Conservation (phyloP, 2,888 invertebrate genomes). For the Apeira syringaria region DNA sequence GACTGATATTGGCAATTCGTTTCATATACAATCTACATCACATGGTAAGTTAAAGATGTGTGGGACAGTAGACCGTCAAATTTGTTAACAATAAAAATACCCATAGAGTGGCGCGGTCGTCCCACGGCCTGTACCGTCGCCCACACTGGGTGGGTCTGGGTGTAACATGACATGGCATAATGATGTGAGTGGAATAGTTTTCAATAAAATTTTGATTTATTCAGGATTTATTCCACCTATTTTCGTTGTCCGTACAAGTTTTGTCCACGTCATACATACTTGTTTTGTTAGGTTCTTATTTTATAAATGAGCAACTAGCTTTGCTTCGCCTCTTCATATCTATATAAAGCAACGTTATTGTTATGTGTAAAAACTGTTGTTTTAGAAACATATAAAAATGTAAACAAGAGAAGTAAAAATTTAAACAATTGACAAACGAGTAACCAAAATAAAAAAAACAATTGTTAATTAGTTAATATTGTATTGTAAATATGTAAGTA, state of each 20-base stretch:
- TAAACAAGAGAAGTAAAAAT: too few species aligned
- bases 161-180: slow-evolving; percentile 56
- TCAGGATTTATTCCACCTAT: slow-evolving; percentile 57
- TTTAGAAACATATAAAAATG: too few species aligned
- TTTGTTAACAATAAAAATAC: slow-evolving; percentile 54
- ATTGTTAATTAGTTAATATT: too few species aligned
- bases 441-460: too few species aligned
- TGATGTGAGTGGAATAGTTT: slow-evolving; percentile 54
- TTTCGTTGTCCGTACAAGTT: slow-evolving; percentile 27
- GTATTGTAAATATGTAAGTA: too few species aligned
- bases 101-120: slow-evolving; percentile 40
- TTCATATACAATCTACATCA: slow-evolving; percentile 22
- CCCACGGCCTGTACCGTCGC: slow-evolving; percentile 58
- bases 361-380: too few species aligned
- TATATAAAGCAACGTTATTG: too few species aligned
- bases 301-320: too few species aligned
- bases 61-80: slow-evolving; percentile 37
- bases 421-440: too few species aligned
- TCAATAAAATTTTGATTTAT: slow-evolving; percentile 60
- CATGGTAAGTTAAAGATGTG: slow-evolving; percentile 26
- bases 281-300: too few species aligned
- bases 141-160: slow-evolving; percentile 47
- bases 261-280: neutral
- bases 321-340: too few species aligned
- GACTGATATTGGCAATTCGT: slow-evolving; percentile 30